These are phyloP conservation scores for Cyclophora punctaria DNA, from an alignment of 2,888 invertebrate species.

Conservation along the genomic window DNA sequence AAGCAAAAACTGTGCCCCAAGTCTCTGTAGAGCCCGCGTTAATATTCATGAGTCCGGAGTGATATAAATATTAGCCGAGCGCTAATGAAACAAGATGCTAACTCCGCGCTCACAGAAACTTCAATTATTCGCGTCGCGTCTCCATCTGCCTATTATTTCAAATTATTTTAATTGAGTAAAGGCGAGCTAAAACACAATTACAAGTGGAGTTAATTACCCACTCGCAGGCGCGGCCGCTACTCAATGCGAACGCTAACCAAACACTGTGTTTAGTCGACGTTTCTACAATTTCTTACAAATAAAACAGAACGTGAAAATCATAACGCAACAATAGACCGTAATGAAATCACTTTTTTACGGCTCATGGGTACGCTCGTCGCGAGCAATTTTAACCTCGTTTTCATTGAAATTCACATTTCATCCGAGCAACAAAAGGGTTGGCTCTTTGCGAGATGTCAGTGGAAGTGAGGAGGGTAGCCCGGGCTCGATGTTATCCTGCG, in stretches of 20 bases:
- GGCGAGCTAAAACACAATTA: slow-evolving; percentile 58
- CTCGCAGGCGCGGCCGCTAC: slow-evolving; percentile 36
- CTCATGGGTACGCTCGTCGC: slow-evolving; percentile 34
- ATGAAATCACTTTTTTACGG: slow-evolving; percentile 60
- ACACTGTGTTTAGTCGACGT: slow-evolving; percentile 30
- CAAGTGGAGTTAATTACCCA: slow-evolving; percentile 55
- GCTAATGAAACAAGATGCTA: slow-evolving; percentile 67
- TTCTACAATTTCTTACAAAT: slow-evolving; percentile 47
- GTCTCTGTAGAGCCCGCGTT: slow-evolving; percentile 43
- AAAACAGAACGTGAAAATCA: slow-evolving; percentile 59
- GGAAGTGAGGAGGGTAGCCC: slow-evolving; percentile 52
- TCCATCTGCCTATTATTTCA: slow-evolving; percentile 60
- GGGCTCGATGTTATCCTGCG: slow-evolving; percentile 36
- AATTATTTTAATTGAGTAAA: slow-evolving; percentile 70
- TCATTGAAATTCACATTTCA: slow-evolving; percentile 67
- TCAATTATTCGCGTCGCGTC: slow-evolving; percentile 59
- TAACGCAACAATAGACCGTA: slow-evolving; percentile 61
- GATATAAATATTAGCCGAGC: slow-evolving; percentile 59
- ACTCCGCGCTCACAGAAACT: slow-evolving; percentile 44
- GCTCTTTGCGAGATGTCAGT: slow-evolving; percentile 63
- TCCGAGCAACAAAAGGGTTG: slow-evolving; percentile 61
- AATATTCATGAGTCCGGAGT: slow-evolving; percentile 61
- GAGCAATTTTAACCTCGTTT: slow-evolving; percentile 64
- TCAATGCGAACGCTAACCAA: slow-evolving; percentile 45
- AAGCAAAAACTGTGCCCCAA: slow-evolving; percentile 30